phyloP scores from a whole-genome alignment of 1,140 invertebrate genomes.

The Steinernema feltiae region DNA sequence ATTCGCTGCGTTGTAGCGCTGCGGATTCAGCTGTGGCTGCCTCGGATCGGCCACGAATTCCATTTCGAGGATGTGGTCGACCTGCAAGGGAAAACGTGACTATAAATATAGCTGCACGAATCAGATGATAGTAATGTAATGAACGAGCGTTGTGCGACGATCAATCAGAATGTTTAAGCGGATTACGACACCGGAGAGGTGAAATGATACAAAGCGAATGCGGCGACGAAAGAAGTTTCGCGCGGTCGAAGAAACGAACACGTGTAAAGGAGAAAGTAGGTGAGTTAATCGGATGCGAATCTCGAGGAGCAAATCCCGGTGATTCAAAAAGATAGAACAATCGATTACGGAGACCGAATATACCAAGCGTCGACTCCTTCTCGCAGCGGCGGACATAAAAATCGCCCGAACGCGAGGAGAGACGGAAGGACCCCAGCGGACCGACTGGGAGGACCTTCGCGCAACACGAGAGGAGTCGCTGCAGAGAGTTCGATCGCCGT shows the following conservation, averaged over 20 bases:
- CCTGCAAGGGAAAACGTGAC: not conserved
- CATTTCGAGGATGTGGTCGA: not conserved
- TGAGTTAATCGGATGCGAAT: not conserved
- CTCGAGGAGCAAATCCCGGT: not conserved
- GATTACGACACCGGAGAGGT: slow-evolving; percentile 4
- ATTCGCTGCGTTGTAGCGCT: slow-evolving; percentile 8
- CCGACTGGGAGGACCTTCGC: too few relatives aligned
- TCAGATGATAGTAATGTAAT: not conserved
- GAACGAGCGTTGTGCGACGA: not conserved
- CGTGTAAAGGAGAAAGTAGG: not conserved
- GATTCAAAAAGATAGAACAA: not conserved
- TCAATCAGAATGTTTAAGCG: slow-evolving; percentile 1
- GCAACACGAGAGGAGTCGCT: too few relatives aligned
- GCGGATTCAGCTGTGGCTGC: slow-evolving; percentile 7
- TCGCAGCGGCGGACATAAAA: not conserved
- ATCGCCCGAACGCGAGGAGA: not conserved
- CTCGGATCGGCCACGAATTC: slow-evolving; percentile 8
- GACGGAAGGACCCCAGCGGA: not conserved
- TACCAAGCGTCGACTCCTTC: not conserved
- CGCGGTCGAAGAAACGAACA: not conserved
- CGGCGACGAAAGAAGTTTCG: not conserved
- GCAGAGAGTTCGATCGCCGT: too few relatives aligned
- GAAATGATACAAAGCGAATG: too few relatives aligned
- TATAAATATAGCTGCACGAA: not conserved
- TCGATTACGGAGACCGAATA: not conserved